These are phyloP conservation scores for Myotis yumanensis DNA, from an alignment of 2,113 vertebrate genomes.

Conservation along the genomic window DNA sequence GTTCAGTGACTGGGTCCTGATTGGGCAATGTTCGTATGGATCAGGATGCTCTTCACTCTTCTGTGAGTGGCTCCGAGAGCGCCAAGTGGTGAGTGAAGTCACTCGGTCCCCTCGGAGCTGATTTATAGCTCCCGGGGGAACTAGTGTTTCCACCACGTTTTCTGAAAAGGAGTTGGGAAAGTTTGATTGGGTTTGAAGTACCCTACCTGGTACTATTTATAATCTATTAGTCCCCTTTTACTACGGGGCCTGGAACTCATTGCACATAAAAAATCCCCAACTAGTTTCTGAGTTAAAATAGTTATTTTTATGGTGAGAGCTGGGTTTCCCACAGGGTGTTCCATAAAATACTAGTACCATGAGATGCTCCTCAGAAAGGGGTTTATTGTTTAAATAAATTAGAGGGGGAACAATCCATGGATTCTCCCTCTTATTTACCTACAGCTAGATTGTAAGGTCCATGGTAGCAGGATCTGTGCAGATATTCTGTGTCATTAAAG, in stretches of 20 bases:
- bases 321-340: constrained; percentile 66
- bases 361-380: constrained; percentile 58
- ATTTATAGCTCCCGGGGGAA: constrained; percentile 66
- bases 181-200: constrained; percentile 59
- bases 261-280: constrained; percentile 72
- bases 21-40: not conserved
- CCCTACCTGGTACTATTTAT: constrained; percentile 71
- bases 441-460: not conserved
- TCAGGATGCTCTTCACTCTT: not conserved
- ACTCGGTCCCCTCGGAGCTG: constrained; percentile 46
- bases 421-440: not conserved
- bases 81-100: constrained; percentile 29
- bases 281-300: constrained; percentile 73
- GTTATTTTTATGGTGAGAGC: constrained; percentile 68
- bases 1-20: not conserved
- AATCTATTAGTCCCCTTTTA: constrained; percentile 73
- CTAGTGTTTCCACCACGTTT: constrained; percentile 58
- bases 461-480: not conserved
- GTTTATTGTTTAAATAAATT: constrained; percentile 53
- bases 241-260: constrained; percentile 66
- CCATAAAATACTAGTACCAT: constrained; percentile 58
- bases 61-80: not conserved
- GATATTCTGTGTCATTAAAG: not conserved
- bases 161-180: constrained; percentile 60
- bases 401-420: not conserved